Conservation (phyloP, 2,888 invertebrate species). For the Dexiosoma caninum region DNA sequence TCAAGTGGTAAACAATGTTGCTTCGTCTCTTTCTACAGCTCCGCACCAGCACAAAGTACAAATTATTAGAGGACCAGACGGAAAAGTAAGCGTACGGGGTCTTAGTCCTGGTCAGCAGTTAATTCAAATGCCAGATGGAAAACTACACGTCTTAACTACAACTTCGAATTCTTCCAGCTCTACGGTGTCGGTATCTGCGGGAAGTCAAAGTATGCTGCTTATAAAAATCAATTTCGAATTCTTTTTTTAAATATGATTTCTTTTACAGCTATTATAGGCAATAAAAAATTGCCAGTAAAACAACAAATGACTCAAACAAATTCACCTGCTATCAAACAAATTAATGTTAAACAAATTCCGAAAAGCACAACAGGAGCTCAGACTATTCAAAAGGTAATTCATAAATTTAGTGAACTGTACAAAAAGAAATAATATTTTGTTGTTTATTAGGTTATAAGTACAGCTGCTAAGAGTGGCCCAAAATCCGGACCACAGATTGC, state of each 20-base stretch:
- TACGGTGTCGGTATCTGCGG: constrained; percentile 20
- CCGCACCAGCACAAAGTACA: constrained; percentile 88
- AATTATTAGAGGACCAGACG: constrained; percentile 92
- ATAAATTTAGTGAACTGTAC: background rate
- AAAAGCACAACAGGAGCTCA: constrained; percentile 66
- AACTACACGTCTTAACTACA: constrained; percentile 86
- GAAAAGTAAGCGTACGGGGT: constrained; percentile 94
- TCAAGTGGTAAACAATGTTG: constrained; percentile 2
- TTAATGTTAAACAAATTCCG: constrained; percentile 73
- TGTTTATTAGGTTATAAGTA: constrained; percentile 54
- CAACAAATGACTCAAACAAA: constrained; percentile 41
- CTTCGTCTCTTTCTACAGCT: constrained; percentile 80
- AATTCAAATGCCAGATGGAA: constrained; percentile 95
- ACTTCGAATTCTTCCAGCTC: constrained; percentile 71
- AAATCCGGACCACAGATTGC: constrained; percentile 51
- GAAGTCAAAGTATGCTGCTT: constrained; percentile 65
- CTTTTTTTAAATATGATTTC: background rate
- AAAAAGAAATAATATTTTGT: background rate
- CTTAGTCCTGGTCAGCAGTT: constrained; percentile 94
- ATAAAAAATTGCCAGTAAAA: constrained; percentile 65
- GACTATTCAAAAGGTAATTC: constrained; percentile 69
- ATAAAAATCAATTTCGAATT: background rate
- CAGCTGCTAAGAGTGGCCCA: constrained; percentile 46
- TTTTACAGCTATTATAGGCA: constrained; percentile 31
- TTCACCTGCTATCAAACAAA: constrained; percentile 70